phyloP scores from a whole-genome alignment of 2,113 vertebrate genomes.

The Calyptommatus sinebrachiatus region DNA sequence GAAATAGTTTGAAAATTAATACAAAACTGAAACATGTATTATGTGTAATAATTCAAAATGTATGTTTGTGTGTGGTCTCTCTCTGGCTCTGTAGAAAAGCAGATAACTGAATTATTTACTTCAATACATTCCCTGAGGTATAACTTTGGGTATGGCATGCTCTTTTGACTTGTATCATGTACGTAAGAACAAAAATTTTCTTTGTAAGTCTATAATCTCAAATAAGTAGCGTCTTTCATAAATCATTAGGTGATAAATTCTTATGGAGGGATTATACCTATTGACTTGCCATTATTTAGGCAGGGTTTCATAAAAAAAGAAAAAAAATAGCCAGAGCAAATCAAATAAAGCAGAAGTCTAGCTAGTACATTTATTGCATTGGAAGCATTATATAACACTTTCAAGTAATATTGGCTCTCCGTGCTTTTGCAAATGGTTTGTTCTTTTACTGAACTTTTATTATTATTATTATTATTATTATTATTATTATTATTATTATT shows the following conservation, averaged over 20 bases:
- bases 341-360: conserved; percentile 55
- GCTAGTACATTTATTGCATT: conserved; percentile 32
- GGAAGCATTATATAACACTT: conserved; percentile 57
- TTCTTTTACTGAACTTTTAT: conserved; percentile 21
- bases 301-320: conserved; percentile 34
- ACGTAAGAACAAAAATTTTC: too few relatives aligned
- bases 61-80: not conserved
- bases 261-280: not conserved
- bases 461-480: not conserved
- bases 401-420: conserved; percentile 49
- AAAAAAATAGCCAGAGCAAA: conserved; percentile 45
- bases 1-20: too few relatives aligned
- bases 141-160: not conserved
- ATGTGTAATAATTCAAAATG: not conserved
- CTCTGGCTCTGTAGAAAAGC: not conserved
- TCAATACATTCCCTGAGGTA: not conserved
- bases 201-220: not conserved
- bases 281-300: not conserved
- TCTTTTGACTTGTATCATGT: not conserved
- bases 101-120: not conserved
- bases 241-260: not conserved
- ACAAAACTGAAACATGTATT: too few relatives aligned
- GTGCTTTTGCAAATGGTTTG: conserved; percentile 17
- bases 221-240: not conserved
- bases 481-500: too few relatives aligned